These are phyloP conservation scores for Mohoua ochrocephala DNA, from an alignment of 2,113 vertebrate genomes.

Conservation along the genomic window DNA sequence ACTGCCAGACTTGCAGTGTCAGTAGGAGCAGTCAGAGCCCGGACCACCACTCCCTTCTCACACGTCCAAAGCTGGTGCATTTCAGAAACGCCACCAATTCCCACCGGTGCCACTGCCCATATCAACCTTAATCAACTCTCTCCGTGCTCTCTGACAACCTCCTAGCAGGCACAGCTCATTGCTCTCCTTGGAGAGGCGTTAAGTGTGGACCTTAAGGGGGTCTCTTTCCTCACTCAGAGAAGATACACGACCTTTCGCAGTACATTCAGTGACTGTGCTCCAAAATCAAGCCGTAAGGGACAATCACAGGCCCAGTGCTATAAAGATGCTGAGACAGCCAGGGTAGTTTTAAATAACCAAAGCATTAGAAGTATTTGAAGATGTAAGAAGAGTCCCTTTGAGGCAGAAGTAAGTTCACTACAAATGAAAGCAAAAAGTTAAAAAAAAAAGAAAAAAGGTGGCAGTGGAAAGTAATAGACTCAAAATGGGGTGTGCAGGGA, in stretches of 20 bases:
- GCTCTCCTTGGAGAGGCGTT: not conserved
- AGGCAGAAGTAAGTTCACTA: not conserved
- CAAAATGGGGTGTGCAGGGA: fast-evolving
- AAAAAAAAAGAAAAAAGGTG: fast-evolving
- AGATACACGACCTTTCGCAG: not conserved
- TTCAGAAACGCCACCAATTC: not conserved
- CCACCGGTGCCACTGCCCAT: not conserved
- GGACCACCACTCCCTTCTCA: not conserved
- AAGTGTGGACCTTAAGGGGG: not conserved
- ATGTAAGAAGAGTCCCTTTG: not conserved
- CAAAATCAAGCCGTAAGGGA: not conserved
- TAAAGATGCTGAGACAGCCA: not conserved
- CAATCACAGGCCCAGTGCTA: not conserved
- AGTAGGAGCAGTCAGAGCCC: not conserved
- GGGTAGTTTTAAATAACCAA: not conserved
- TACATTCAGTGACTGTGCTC: not conserved
- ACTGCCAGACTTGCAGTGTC: not conserved
- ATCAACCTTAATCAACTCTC: not conserved
- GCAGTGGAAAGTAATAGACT: not conserved
- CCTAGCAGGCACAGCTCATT: not conserved
- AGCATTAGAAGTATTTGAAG: not conserved
- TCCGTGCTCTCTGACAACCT: not conserved
- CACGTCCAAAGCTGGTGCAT: not conserved
- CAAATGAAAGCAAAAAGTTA: not conserved
- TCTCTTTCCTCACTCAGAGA: not conserved